Evolutionary conservation across 2,113 vertebrate genomes (phyloP).

Genomic region (Forbesichthys papilliferus): DNA sequence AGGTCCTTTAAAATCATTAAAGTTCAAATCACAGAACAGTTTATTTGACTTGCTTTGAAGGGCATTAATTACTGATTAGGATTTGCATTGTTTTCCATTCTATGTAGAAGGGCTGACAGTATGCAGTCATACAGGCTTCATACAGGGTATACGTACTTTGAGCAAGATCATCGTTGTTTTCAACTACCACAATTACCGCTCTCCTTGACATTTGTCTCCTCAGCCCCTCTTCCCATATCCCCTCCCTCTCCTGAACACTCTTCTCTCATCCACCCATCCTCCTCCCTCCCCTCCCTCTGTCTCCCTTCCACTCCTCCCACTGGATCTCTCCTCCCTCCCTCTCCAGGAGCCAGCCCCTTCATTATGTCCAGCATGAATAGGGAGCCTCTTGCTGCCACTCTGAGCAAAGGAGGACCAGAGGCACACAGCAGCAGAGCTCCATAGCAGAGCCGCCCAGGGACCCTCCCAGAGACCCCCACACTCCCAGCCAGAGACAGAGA

Average conservation of each 20-base stretch:
- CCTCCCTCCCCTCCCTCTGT: background rate
- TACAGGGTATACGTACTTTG: background rate
- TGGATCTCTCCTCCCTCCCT: conserved; percentile 4
- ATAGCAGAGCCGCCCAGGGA: background rate
- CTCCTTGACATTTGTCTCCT: background rate
- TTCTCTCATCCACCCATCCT: background rate
- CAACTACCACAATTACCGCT: conserved; percentile 55
- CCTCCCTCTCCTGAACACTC: background rate
- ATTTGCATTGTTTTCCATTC: background rate
- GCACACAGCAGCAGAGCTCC: conserved; percentile 41
- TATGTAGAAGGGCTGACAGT: too few relatives aligned
- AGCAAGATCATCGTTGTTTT: conserved; percentile 61
- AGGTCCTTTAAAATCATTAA: too few relatives aligned
- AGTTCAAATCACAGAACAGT: too few relatives aligned
- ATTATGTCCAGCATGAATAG: conserved; percentile 66
- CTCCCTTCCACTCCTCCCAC: conserved; percentile 12
- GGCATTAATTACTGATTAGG: too few relatives aligned
- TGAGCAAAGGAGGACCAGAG: conserved; percentile 40
- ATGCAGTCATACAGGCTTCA: too few relatives aligned
- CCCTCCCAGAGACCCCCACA: too few relatives aligned
- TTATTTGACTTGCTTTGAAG: too few relatives aligned
- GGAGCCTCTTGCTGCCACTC: conserved; percentile 52
- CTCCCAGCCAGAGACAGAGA: too few relatives aligned
- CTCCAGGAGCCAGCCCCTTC: conserved; percentile 54
- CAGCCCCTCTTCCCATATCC: background rate